phyloP scores from a whole-genome alignment of 1,140 invertebrate genomes.

The Lasioglossum albipes region DNA sequence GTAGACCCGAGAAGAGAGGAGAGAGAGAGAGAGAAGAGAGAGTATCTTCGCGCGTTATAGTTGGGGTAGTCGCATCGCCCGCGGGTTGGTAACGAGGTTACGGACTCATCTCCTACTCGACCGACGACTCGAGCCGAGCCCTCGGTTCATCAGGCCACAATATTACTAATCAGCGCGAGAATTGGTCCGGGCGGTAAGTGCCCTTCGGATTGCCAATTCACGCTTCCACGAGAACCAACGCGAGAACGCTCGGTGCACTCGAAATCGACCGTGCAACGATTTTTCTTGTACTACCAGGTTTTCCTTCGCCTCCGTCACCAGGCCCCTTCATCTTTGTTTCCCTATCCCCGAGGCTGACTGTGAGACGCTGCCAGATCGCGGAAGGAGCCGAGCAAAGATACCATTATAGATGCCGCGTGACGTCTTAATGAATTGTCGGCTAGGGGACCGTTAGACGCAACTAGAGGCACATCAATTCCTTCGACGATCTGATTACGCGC shows the following conservation, averaged over 20 bases:
- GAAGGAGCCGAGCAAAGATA: conserved; percentile 8
- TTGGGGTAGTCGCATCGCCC: conserved; percentile 70
- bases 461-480: conserved; percentile 72
- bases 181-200: conserved; percentile 76
- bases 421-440: conserved; percentile 76
- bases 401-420: conserved; percentile 29
- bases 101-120: conserved; percentile 78
- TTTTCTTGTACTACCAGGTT: not conserved
- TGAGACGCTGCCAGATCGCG: not conserved
- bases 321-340: not conserved
- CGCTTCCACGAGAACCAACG: conserved; percentile 50
- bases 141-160: conserved; percentile 80
- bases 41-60: conserved; percentile 62
- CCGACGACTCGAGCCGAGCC: conserved; percentile 73
- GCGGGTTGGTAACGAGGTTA: conserved; percentile 77
- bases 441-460: conserved; percentile 75
- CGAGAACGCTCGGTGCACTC: conserved; percentile 16
- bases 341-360: not conserved
- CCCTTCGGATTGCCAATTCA: conserved; percentile 77
- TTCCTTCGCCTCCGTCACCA: not conserved
- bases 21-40: conserved; percentile 13
- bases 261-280: not conserved
- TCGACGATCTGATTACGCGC: conserved; percentile 72
- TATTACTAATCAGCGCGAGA: conserved; percentile 79
- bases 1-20: not conserved